Conservation (phyloP, 2,113 vertebrate genomes). For the Corythornis madagascariensis region DNA sequence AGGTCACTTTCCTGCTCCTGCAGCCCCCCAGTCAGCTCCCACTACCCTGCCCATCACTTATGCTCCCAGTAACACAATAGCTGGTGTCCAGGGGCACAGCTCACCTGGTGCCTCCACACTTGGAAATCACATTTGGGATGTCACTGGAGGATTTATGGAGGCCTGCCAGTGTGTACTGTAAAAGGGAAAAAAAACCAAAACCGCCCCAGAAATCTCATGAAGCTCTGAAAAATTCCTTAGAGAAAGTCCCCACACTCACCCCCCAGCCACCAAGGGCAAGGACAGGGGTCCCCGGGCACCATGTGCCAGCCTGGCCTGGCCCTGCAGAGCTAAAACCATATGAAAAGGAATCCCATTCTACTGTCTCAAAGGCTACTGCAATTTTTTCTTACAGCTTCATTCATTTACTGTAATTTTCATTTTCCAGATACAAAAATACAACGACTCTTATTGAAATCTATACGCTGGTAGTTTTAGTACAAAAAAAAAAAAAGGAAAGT, state of each 20-base stretch:
- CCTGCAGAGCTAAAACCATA: conserved; percentile 72
- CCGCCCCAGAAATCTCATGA: neutral
- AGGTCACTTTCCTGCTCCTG: neutral
- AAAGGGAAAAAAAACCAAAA: neutral
- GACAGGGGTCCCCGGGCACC: neutral
- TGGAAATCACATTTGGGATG: neutral
- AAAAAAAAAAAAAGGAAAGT: conserved; percentile 81
- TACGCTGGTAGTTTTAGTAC: conserved; percentile 82
- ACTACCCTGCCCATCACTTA: neutral
- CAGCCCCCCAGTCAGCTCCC: neutral
- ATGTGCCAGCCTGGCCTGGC: neutral
- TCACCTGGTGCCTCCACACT: neutral
- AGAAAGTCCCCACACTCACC: neutral
- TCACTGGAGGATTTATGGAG: neutral
- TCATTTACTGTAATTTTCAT: conserved; percentile 76
- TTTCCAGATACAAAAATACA: conserved; percentile 87
- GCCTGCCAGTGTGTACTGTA: neutral
- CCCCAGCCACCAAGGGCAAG: neutral
- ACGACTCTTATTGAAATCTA: conserved; percentile 85
- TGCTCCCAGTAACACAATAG: conserved; percentile 9
- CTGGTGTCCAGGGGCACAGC: neutral
- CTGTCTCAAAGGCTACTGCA: conserved; percentile 66
- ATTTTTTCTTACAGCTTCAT: conserved; percentile 73
- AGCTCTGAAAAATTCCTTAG: neutral
- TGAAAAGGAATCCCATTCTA: conserved; percentile 81